Conservation (phyloP, 2,797 vertebrate genomes). For the Sus cebifrons region DNA sequence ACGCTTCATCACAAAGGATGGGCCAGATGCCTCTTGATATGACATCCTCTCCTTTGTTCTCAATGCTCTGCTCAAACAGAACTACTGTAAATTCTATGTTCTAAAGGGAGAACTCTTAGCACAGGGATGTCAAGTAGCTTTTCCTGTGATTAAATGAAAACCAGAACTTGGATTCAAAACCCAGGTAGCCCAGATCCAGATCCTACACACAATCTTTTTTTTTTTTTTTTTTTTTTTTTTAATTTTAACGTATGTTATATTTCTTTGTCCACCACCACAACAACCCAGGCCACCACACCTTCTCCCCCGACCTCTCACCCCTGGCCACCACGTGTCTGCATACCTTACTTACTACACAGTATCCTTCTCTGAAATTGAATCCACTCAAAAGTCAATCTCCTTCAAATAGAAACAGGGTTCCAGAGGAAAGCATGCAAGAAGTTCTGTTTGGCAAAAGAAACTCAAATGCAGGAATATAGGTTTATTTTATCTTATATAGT, state of each 20-base stretch:
- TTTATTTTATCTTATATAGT: conserved; percentile 80
- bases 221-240: too few species aligned
- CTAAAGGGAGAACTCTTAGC: neutral
- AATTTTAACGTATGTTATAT: too few species aligned
- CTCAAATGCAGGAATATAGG: conserved; percentile 67
- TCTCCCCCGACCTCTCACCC: too few species aligned
- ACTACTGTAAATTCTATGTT: neutral
- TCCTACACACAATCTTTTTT: neutral
- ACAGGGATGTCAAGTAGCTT: neutral
- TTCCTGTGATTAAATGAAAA: neutral
- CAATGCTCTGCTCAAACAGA: neutral
- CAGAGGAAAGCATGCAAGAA: conserved; percentile 26
- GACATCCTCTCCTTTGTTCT: neutral
- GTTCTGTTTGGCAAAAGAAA: conserved; percentile 74
- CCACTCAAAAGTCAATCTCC: neutral
- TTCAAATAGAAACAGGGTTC: conserved; percentile 58
- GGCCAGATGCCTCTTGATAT: neutral
- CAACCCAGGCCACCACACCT: too few species aligned
- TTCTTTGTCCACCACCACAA: too few species aligned
- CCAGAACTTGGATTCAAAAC: neutral
- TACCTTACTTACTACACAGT: neutral
- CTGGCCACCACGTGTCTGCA: neutral
- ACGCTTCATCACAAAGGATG: neutral
- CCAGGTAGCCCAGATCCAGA: neutral
- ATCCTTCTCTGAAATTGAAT: conserved; percentile 39